These are phyloP conservation scores for Drosophila pruinosa DNA, from an alignment of 1,140 invertebrate species.

Conservation along the genomic window DNA sequence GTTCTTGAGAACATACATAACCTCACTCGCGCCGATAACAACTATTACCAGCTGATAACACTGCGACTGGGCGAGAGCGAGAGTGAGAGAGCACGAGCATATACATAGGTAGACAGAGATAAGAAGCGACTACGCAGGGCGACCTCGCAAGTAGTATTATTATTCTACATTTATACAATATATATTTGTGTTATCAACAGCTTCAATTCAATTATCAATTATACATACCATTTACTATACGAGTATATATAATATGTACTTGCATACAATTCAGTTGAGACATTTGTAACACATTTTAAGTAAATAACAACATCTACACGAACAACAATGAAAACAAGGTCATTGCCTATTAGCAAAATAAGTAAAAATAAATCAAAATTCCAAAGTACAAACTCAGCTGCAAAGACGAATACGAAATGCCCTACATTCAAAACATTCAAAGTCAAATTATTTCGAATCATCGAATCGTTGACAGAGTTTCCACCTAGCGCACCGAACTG, in stretches of 20 bases:
- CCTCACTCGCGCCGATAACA: neutral
- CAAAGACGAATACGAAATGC: constrained; percentile 29
- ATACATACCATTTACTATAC: constrained; percentile 27
- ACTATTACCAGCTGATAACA: neutral
- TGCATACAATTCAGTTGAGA: constrained; percentile 41
- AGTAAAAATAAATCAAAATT: constrained; percentile 39
- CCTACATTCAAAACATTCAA: neutral
- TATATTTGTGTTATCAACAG: constrained; percentile 39
- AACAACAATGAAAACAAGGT: constrained; percentile 59
- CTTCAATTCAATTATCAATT: constrained; percentile 47
- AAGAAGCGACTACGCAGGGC: constrained; percentile 13
- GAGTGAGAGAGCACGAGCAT: neutral
- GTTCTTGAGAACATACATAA: neutral
- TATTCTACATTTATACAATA: neutral
- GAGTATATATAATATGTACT: constrained; percentile 16
- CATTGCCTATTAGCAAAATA: constrained; percentile 63
- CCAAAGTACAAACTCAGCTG: constrained; percentile 11
- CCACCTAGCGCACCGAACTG: neutral
- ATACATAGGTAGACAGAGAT: constrained; percentile 2
- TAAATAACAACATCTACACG: constrained; percentile 33
- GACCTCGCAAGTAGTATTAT: neutral
- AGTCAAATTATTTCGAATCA: neutral
- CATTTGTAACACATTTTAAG: constrained; percentile 48
- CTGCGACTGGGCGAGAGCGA: constrained; percentile 1
- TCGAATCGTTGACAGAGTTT: neutral